Base-by-base conservation (phyloP, 2,888 invertebrate species). In the Andrena marginata region DNA sequence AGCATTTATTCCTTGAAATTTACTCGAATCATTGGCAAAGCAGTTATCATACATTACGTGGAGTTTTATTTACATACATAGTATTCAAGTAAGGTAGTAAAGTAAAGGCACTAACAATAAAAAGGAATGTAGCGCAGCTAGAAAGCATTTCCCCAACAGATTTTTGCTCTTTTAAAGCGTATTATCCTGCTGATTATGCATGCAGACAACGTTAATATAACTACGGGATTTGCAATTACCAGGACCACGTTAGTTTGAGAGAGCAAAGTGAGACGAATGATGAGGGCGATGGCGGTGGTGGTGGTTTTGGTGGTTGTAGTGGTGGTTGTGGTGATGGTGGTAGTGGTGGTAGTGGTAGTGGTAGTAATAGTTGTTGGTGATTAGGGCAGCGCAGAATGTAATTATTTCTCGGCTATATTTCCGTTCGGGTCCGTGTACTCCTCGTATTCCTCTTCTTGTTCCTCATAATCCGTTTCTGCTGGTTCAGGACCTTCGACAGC, bases 401-500 rank as follows among this genome's bases (percentile, higher is more conserved):
- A 56, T 80, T 93, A 93, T 93, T 93, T 92, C 89, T 94, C 94
- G 76, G 94, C 93, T 89, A 92, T 90, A 87, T 94, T 94, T 87
- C 92, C 93, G 84, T 90, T 93, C 74, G 91, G 91, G 79, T 96
- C 96, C 63, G 96, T 94, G 94, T 96, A 90, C 54, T 95, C 96
- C 82, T 96, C 96, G 89, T 96, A 95, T 51, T 95, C 95, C 71
- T 94, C 95, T 93, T 91, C 96, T 93, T 89, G 94, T 85, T 95
- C 95, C 85, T 96, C 96, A 84, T 95, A 95, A 86, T 95, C 95
- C 74, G 95, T 95, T 93, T 96, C 95, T 42, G 94, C 94, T 77
- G 96, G 96, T 85, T 95, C 95, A 84, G 96, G 95, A 89, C 95
- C 95, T 91, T 95, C 95, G 90, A 95, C 94, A 83, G 94, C 93